Evolutionary conservation across 2,797 vertebrate genomes (phyloP).

Genomic region (Fistularia tabacaria): DNA sequence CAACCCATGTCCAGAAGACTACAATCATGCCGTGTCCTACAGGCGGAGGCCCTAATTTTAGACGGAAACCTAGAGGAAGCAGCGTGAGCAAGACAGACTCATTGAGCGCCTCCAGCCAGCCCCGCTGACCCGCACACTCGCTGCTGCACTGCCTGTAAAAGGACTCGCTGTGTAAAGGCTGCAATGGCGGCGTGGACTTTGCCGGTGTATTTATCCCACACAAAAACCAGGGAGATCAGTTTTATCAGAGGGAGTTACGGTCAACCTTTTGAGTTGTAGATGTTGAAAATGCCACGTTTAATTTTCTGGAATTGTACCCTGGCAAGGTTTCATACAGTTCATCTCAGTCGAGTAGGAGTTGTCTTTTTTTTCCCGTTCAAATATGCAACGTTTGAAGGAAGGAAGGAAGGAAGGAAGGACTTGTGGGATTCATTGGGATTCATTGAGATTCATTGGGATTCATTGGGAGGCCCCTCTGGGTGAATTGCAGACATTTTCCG

Average conservation of each 20-base stretch:
- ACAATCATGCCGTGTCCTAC: constrained; percentile 32
- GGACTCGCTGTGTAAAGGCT: neutral
- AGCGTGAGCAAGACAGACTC: constrained; percentile 38
- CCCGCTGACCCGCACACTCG: constrained; percentile 22
- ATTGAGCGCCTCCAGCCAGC: constrained; percentile 37
- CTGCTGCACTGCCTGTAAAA: constrained; percentile 22
- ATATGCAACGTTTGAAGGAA: neutral
- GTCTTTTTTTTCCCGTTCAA: too few relatives aligned
- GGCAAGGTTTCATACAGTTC: too few relatives aligned
- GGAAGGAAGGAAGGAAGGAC: constrained; percentile 14
- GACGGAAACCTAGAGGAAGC: constrained; percentile 41
- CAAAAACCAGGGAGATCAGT: too few relatives aligned
- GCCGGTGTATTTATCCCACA: too few relatives aligned
- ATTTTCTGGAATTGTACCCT: too few relatives aligned
- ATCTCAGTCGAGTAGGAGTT: too few relatives aligned
- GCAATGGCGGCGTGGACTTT: neutral
- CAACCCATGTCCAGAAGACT: constrained; percentile 31
- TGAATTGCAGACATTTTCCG: constrained; percentile 21
- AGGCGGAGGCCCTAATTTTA: constrained; percentile 61
- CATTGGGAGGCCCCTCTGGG: constrained; percentile 30
- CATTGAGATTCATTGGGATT: constrained; percentile 50
- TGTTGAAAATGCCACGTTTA: too few relatives aligned
- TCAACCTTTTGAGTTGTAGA: too few relatives aligned
- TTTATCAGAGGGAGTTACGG: too few relatives aligned
- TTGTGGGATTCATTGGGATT: constrained; percentile 38